Base-by-base conservation (phyloP, 2,888 invertebrate species). In the Dusona sp. region DNA sequence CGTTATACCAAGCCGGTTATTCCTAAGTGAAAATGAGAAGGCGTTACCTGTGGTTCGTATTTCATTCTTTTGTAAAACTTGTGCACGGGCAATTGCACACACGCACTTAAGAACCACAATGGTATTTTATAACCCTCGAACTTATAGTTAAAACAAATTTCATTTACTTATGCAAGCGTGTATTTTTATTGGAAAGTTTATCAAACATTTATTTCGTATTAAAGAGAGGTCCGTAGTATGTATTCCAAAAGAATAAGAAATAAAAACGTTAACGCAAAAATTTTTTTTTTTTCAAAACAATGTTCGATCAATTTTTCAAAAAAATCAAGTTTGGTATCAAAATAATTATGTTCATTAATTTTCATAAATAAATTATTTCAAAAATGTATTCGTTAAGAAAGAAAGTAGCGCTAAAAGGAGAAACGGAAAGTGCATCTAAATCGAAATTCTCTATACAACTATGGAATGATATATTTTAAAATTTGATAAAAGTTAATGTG, bases 11-110 rank as follows among this genome's bases (percentile, higher is more conserved):
- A 79, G 38, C 11, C 25, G 51, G 84, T 70, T 38, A 25, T 29
- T 29, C 67, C 82, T 87, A 89, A 90, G 89, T 90, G 88, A 90
- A 91, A 91, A 91, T 88, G 87, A 89, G 87, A 79, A 87, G 90
- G 89, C 90, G 89, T 88, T 88, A 9, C 87, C 83, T 65, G 51
- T 42, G 84, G 88, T 82, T 87, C 82, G 88, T 91, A 91, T 88
- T 88, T 91, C 88, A 90, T 87, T 86, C 79, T 68, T 29, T 25
- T 48, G 6, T 29, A 19, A 25, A 36, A 74, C 51, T 72, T 54
- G 57, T 48, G 51, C 45, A 61, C 54, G 70, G 48, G 16, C 74
- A 36, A 74, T 61, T 25, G 73, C 61, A 61, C 68, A 36, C 61
- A 67, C 42, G 22, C 54, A 16, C 36, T 22, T 48, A 13, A 77